Evolutionary conservation across 2,888 invertebrate species (phyloP).

Genomic region (Brachyptera putata): DNA sequence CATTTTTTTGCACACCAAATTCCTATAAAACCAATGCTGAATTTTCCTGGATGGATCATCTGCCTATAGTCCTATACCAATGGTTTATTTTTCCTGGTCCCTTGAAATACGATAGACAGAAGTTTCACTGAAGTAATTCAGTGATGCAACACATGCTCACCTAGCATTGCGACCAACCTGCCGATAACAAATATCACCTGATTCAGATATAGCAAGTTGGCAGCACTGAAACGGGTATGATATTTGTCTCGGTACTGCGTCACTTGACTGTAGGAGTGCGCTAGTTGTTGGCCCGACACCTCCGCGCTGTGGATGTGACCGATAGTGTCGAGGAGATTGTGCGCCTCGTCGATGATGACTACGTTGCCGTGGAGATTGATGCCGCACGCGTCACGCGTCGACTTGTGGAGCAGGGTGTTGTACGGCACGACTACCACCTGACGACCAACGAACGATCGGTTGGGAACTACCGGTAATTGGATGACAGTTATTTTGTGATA

Average conservation of each 20-base stretch:
- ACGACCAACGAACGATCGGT: constrained; percentile 23
- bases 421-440: constrained; percentile 69
- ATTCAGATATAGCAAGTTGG: constrained; percentile 74
- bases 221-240: constrained; percentile 66
- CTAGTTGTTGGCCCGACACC: constrained; percentile 51
- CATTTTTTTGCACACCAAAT: no score
- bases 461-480: no score
- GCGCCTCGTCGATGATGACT: constrained; percentile 93
- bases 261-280: constrained; percentile 60
- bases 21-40: no score
- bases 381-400: constrained; percentile 68
- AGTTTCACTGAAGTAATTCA: no score
- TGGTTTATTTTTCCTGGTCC: no score
- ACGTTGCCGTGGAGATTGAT: constrained; percentile 69
- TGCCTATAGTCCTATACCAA: no score
- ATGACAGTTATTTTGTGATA: no score
- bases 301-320: constrained; percentile 79
- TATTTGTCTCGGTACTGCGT: constrained; percentile 67
- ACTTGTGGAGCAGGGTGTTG: constrained; percentile 73
- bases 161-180: constrained; percentile 55
- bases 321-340: constrained; percentile 89
- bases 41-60: no score
- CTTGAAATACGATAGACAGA: no score
- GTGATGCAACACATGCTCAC: no score
- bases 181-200: constrained; percentile 76